Evolutionary conservation across 2,888 invertebrate species (phyloP).

Genomic region (Pseudolycoriella hygida): DNA sequence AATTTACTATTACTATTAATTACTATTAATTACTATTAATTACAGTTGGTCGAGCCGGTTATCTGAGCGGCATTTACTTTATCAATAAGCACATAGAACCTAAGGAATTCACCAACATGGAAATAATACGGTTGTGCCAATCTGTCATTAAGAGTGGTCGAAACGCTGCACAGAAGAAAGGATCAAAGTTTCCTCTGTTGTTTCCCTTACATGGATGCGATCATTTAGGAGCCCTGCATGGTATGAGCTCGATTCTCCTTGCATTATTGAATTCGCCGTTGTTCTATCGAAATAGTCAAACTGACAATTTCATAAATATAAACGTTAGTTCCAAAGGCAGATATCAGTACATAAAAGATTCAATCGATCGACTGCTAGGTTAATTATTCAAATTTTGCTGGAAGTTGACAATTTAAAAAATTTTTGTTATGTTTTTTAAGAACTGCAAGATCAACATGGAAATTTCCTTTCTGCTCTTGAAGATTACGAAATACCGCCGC

Average conservation of each 20-base stretch:
- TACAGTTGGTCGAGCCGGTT: constrained; percentile 59
- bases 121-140: constrained; percentile 46
- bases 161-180: constrained; percentile 39
- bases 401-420: constrained; percentile 13
- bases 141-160: constrained; percentile 53
- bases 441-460: constrained; percentile 47
- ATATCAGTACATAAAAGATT: not conserved
- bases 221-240: constrained; percentile 40
- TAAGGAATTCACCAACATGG: constrained; percentile 25
- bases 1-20: too few species aligned
- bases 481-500: too few species aligned
- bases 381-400: not conserved
- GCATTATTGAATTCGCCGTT: constrained; percentile 32
- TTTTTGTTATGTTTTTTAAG: constrained; percentile 14
- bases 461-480: constrained; percentile 46
- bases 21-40: too few species aligned
- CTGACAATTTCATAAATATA: too few species aligned
- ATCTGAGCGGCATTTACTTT: constrained; percentile 60
- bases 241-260: constrained; percentile 46
- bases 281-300: too few species aligned
- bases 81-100: constrained; percentile 30
- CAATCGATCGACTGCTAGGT: not conserved
- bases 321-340: not conserved
- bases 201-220: constrained; percentile 24
- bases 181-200: constrained; percentile 52